Conservation (phyloP, 37 sponge, comb jelly and placozoan genomes). For the Oscarella lobularis region DNA sequence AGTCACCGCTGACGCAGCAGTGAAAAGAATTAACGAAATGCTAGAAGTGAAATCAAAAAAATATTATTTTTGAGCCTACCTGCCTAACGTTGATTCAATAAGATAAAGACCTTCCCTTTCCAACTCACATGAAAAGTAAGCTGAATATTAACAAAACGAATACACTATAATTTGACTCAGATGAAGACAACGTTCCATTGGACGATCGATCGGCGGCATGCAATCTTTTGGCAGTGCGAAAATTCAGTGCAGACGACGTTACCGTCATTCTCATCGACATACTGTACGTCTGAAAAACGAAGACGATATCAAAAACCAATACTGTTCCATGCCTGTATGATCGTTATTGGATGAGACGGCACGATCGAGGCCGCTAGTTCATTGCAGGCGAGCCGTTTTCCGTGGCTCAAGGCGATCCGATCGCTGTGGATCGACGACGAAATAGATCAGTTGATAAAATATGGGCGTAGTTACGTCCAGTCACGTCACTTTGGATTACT, state of each 20-base stretch:
- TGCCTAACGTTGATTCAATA: slow-evolving; percentile 6
- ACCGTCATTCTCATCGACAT: slow-evolving; percentile 57
- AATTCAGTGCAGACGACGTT: slow-evolving; percentile 72
- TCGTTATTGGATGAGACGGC: no score
- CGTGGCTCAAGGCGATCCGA: no score
- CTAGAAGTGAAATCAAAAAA: slow-evolving; percentile 32
- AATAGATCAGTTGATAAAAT: no score
- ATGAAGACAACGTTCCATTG: slow-evolving; percentile 1
- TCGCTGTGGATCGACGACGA: no score
- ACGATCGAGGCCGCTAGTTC: no score
- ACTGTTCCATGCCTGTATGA: no score
- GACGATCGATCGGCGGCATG: slow-evolving; percentile 6
- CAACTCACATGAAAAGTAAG: slow-evolving; percentile 11
- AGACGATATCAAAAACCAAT: background rate
- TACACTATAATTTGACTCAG: no score
- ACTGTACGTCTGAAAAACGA: background rate
- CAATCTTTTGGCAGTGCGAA: no score
- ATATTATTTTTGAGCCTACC: background rate
- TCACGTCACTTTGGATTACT: no score
- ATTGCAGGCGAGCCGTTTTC: no score
- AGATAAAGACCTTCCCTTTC: slow-evolving; percentile 23
- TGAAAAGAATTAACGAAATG: slow-evolving; percentile 20
- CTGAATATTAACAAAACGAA: no score
- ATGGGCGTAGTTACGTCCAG: no score
- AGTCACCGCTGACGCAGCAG: slow-evolving; percentile 47